Base-by-base conservation (phyloP, 1,140 invertebrate genomes). In the Calliopsis andreniformis region DNA sequence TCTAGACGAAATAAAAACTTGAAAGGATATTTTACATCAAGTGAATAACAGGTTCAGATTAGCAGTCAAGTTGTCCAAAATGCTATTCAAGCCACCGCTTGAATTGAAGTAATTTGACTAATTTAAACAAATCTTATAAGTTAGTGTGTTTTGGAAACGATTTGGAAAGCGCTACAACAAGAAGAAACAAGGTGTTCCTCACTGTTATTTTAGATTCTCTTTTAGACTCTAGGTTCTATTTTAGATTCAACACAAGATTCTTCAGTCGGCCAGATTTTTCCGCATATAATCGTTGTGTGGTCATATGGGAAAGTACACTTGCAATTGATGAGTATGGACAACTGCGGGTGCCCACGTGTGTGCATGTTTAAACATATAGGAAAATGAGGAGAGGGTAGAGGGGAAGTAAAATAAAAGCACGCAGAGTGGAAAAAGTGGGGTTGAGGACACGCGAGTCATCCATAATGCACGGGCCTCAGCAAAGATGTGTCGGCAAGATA, bases 391-490 rank as follows among this genome's bases (percentile, higher is more conserved):
- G n/a, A 14, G 5, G 53, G 28, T 43, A 39, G n/a, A n/a, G 66
- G 0, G 20, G 58, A 51, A 51, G 43, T 58, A 72, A 51, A 66
- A 80, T 45, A 66, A 64, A 47, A 75, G 51, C 69, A 67, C 61
- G 64, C 35, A 61, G 76, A 51, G 70, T 32, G 30, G 73, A 55
- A 80, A 84, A 80, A 71, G 83, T 76, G 70, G 76, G 68, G 82
- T 49, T 79, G 73, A 79, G 79, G 85, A 87, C 91, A 91, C 90
- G 91, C 91, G 88, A 91, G 85, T 85, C 82, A 91, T 90, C 87
- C 87, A 90, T 92, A 90, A 92, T 90, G 88, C 87, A 90, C 84
- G 58, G 82, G 78, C 81, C 79, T 83, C 71, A 69, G 43, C 69
- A 61, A 76, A 89, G 90, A 91, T 92, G 86, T 84, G 76, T 76